Evolutionary conservation across 2,888 invertebrate species (phyloP), one percentile per base, ranked within the genome.

Genomic region (Ormyrus labotus): DNA sequence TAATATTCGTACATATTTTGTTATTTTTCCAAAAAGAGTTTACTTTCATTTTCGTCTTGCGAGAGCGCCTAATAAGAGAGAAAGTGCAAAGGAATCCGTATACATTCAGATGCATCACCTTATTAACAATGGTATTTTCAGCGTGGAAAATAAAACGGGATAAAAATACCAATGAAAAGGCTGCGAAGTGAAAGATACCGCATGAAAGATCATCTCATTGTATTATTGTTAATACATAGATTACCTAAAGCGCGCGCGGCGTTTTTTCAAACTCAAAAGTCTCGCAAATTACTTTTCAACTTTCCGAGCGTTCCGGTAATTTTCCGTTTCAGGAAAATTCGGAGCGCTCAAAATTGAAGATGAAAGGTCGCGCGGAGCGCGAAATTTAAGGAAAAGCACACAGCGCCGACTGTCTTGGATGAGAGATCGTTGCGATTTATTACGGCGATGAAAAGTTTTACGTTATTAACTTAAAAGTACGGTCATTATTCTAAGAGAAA

Each of bases 11-110:
- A 10, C 34, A 53, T 51, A 51, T 7, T 67, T 53, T 67, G 50
- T 67, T 48, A 19, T 0, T 34, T 53, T 67, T 69, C 69, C n/a
- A 13, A 57, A 69, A 69, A 58, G 57, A 69, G 69, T 58, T 55
- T 58, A 69, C 58, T 69, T 69, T 58, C 58, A 53, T 57, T 69
- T 69, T 58, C 55, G 4, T 58, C 69, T 58, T 47, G 55, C 47
- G n/a, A 57, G 57, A 34, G 34, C 34, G 34, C 34, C 34, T 48
- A 69, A 69, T 69, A 13, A 57, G 69, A 69, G 69, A 58, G 69
- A 58, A 69, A 69, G 69, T n/a, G 48, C 9, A 55, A 69, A 67
- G 9, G 67, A 19, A 34, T 53, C 51, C 19, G 34, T 58, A 48
- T 58, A 48, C 58, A 2, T 4, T 57, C 48, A 9, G 58, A 58